phyloP scores from a whole-genome alignment of 2,113 vertebrate genomes.

The Mormoops blainvillei region DNA sequence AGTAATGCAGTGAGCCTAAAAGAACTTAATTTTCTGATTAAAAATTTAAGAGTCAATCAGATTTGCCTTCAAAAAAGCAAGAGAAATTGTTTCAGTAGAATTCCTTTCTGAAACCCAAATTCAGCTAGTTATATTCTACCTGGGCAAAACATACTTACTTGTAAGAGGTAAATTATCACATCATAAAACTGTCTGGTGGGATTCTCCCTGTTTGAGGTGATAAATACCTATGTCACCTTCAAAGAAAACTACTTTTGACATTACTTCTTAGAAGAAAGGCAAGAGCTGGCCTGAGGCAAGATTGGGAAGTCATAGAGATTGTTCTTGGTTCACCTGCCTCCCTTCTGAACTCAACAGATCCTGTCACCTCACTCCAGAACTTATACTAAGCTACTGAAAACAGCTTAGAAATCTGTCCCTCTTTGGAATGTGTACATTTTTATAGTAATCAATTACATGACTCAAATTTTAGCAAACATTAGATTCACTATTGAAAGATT shows the following conservation, averaged over 20 bases:
- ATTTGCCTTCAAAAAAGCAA: conserved; percentile 48
- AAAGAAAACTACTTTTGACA: conserved; percentile 70
- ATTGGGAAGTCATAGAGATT: background rate
- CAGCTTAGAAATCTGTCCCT: background rate
- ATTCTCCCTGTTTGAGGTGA: conserved; percentile 51
- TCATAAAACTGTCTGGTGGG: conserved; percentile 64
- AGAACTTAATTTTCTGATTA: conserved; percentile 14
- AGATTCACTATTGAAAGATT: background rate
- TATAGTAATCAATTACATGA: background rate
- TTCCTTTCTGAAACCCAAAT: conserved; percentile 64
- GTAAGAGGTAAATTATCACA: conserved; percentile 72
- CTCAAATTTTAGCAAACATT: background rate
- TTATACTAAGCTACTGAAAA: background rate
- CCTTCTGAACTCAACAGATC: no score
- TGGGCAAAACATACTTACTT: conserved; percentile 58
- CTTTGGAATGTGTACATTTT: background rate
- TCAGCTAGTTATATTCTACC: conserved; percentile 60
- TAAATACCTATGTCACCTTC: conserved; percentile 70
- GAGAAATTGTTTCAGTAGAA: conserved; percentile 49
- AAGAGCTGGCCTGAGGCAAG: conserved; percentile 19
- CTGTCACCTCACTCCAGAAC: background rate
- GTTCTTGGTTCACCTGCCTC: background rate
- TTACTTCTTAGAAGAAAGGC: conserved; percentile 52
- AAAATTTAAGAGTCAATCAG: background rate
- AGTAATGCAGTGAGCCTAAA: background rate